Base-by-base conservation (phyloP, 2,113 vertebrate genomes). In the Pseudolaguvia tuberculata region DNA sequence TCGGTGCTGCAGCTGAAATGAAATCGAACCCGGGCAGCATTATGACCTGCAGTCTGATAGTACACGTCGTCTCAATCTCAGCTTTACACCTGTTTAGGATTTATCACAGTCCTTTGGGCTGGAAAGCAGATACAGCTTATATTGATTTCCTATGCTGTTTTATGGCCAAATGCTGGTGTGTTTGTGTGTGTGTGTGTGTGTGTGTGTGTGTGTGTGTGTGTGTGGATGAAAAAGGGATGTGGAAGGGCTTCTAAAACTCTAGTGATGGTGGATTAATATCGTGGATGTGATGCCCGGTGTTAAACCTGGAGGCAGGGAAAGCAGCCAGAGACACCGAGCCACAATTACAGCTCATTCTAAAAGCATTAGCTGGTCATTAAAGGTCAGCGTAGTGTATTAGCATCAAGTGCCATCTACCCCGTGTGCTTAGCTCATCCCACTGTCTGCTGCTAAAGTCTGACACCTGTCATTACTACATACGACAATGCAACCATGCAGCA, bases 91-190 rank as follows among this genome's bases (percentile, higher is more conserved):
- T 51, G 17, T 69, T 12, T 69, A 72, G 73, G 79, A 80, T 80
- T 80, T 80, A 80, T 57, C 25, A 52, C 42, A 52, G 50, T 72
- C 21, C 69, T 57, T 20, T 61, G 35, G 73, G 31, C 57, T 76
- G 62, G 70, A 79, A 63, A 45, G 51, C 45, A 29, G 59, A 65
- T 70, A 73, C 73, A 77, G 80, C 63, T 77, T 66, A 8, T 79
- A 82, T 82, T 47, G 80, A 82, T 82, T 82, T 77, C 21, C 51
- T 53, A 73, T 82, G 79, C 21, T 25, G 53, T 70, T 79, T 73
- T 79, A 73, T 77, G 77, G 77, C 73, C 69, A 51, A 73, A 73
- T 73, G 47, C 23, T 80, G 70, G 63, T 77, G 47, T 70, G 48
- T 70, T 25, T 70, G 11, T 56, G 20, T 55, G 52, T 70, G 51